Evolutionary conservation across 2,113 vertebrate species (phyloP), one percentile per base, ranked within the genome.

Genomic region (Bothrops jararaca): DNA sequence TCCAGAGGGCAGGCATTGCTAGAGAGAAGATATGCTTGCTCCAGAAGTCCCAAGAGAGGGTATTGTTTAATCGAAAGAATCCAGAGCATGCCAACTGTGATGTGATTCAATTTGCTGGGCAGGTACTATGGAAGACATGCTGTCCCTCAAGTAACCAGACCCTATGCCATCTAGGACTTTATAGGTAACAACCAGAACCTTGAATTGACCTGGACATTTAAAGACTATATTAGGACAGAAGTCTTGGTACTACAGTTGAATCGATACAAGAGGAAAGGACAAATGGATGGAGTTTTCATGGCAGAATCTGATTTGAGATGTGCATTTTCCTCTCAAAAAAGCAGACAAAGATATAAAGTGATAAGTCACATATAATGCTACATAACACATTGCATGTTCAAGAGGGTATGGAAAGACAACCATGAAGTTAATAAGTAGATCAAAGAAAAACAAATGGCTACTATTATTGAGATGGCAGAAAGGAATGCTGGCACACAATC

Each of bases 271-370:
- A 89, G 54, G 48, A 48, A 86, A 74, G 24, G 39, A 90, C 2
- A 24, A 15, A 60, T 69, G 26, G 45, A 42, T 20, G 15, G 42
- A 90, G 92, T 85, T 95, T 91, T 88, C 26, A 86, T 86, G 42
- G 56, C 24, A 18, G 24, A 91, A 34, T 22, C n/a, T 18, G 80
- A 85, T 54, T 91, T 23, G 48, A 54, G 4, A 80, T 64, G 24
- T 57, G 60, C 45, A 13, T 74, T 86, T 20, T 86, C 45, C 10
- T 34, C 3, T 34, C 12, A n/a, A 1, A 4, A 29, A 90, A 69
- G 26, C 22, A 69, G 45, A n/a, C 5, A 34, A 24, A 45, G 26
- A 69, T 4, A 34, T 50, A 69, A 52, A 69, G 45, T 69, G 15
- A 90, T 2, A 48, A 42, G 89, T 29, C 13, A 89, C 42, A 56